These are phyloP conservation scores for Blastobasis adustella DNA, from an alignment of 2,888 invertebrate genomes.

Conservation along the genomic window DNA sequence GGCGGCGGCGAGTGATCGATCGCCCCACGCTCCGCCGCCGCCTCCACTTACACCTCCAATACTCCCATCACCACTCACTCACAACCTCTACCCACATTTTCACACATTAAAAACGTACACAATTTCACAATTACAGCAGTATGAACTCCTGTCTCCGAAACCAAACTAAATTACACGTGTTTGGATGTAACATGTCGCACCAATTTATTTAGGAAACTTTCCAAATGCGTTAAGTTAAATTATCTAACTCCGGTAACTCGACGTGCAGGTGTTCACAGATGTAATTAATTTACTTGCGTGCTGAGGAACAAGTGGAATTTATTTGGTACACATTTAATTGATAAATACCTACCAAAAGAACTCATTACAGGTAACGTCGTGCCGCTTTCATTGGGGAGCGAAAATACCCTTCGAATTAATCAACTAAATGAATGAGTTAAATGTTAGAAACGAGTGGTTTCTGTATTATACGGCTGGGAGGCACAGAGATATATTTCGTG, in stretches of 20 bases:
- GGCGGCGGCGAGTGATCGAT: constrained; percentile 34
- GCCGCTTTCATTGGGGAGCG: constrained; percentile 37
- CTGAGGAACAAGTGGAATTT: constrained; percentile 31
- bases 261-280: constrained; percentile 45
- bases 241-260: constrained; percentile 35
- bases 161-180: too few relatives aligned
- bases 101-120: background rate
- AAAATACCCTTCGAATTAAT: constrained; percentile 30
- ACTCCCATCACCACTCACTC: background rate
- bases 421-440: constrained; percentile 43
- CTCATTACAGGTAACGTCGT: constrained; percentile 20
- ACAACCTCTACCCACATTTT: background rate
- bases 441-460: constrained; percentile 23
- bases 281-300: constrained; percentile 44
- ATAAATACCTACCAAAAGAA: constrained; percentile 39
- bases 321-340: constrained; percentile 43
- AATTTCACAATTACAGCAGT: too few relatives aligned
- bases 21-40: constrained; percentile 18
- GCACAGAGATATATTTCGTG: too few relatives aligned
- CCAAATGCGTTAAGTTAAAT: constrained; percentile 40
- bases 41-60: background rate
- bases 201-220: constrained; percentile 42
- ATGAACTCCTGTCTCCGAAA: too few relatives aligned
- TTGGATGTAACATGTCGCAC: constrained; percentile 20
- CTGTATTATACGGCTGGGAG: constrained; percentile 6